Evolutionary conservation across 2,797 vertebrate species (phyloP).

Genomic region (Danio choprae): DNA sequence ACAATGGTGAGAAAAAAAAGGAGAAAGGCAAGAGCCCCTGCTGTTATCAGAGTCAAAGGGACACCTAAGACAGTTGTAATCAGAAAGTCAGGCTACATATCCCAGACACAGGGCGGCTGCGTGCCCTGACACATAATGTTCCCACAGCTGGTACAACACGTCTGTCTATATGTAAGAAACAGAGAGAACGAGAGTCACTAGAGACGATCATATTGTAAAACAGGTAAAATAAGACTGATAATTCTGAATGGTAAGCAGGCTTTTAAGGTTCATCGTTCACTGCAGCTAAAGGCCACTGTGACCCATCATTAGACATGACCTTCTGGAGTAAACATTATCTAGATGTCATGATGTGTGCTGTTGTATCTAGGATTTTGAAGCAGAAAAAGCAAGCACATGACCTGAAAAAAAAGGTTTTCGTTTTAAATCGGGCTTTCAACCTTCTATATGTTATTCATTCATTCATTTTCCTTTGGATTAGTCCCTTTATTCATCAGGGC

Average conservation of each 20-base stretch:
- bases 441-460: too few relatives aligned
- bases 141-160: not conserved
- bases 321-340: not conserved
- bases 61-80: slow-evolving; percentile 30
- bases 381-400: not conserved
- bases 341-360: not conserved
- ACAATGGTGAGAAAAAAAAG: not conserved
- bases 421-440: not conserved
- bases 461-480: too few relatives aligned
- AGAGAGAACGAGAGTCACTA: not conserved
- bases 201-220: not conserved
- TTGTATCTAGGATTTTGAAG: slow-evolving; percentile 14
- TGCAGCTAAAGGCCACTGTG: slow-evolving; percentile 6
- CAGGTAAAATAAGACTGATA: not conserved
- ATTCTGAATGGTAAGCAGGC: slow-evolving; percentile 28
- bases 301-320: slow-evolving; percentile 2
- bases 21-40: not conserved
- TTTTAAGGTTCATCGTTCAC: slow-evolving; percentile 25
- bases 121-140: slow-evolving; percentile 31
- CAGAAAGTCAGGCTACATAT: slow-evolving; percentile 3
- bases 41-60: slow-evolving; percentile 32
- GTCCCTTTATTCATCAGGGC: too few relatives aligned
- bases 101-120: not conserved
- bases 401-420: not conserved
- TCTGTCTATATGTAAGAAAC: not conserved